Base-by-base conservation (phyloP, 2,888 invertebrate species). In the Cloeon dipterum region DNA sequence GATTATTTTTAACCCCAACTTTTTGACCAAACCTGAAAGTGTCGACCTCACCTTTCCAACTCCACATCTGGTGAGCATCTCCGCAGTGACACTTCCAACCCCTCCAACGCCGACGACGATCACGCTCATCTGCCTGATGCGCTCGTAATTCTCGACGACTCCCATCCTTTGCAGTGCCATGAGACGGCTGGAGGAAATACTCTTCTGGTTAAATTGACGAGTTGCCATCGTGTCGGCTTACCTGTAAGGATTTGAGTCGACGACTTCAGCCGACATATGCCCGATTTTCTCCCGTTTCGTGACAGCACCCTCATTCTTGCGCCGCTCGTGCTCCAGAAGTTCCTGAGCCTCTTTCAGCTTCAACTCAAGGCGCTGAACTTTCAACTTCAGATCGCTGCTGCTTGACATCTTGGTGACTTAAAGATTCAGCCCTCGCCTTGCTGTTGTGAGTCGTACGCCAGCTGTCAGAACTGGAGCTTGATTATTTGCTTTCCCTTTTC, bases 81-180 rank as follows among this genome's bases (percentile, higher is more conserved):
- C 98, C 26, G 98, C 94, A 2, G 98, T 91, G 2, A 99, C 98
- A 62, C 93, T 93, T 29, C 98, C 98, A n/a, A 99, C 96, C 23
- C 98, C 98, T 2, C 98, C 98, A 0, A 99, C 78, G 3, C 98
- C 98, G 8, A 99, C 91, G 26, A 99, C 73, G 5, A 86, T 88
- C 3, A 98, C 82, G 0, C 89, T 72, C 54, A 74, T 74, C 23
- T 79, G 73, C 26, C 96, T 67, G 43, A 89, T 88, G 49, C 74
- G 74, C 61, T 96, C 94, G 55, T 98, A 98, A 56, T 99, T 86
- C 46, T 91, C 71, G 2, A 98, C 98, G 45, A 99, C 94, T 21
- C 98, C 98, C 98, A 99, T 99, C 41, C 93, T 65, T 55, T 99
- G 91, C 41, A 99, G 57, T 0, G 98, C 98, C 94, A 98, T 94